phyloP scores from a whole-genome alignment of 2,888 invertebrate species.

The Perithous albicinctus region DNA sequence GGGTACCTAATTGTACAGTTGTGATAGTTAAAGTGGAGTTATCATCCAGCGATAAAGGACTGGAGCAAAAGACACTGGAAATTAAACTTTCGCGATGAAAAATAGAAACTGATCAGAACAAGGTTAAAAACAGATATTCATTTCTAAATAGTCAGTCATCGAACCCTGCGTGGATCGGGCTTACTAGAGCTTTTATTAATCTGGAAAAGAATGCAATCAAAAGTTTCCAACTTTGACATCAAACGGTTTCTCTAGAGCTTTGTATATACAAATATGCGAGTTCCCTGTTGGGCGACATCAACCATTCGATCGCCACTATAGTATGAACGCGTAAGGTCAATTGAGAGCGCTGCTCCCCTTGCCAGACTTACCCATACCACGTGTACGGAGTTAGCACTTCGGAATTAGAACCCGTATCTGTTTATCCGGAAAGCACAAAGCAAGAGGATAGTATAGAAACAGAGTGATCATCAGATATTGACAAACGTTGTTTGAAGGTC shows the following conservation, averaged over 20 bases:
- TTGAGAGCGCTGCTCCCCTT: no score
- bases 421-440: neutral
- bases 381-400: no score
- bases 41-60: no score
- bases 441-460: neutral
- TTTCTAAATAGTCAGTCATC: no score
- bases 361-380: no score
- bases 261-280: no score
- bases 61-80: conserved; percentile 21
- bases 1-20: no score
- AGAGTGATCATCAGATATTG: conserved; percentile 4
- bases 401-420: neutral
- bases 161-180: neutral
- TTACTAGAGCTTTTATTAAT: neutral
- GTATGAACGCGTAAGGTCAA: neutral
- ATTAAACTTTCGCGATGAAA: neutral
- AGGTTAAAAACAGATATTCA: neutral
- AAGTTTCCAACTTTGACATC: no score
- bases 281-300: neutral
- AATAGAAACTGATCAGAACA: neutral
- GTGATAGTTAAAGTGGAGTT: no score
- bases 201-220: neutral
- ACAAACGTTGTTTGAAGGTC: conserved; percentile 5
- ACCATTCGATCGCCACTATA: neutral
- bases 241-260: no score